These are phyloP conservation scores for Nibea albiflora DNA, from an alignment of 2,113 vertebrate species.

Conservation along the genomic window DNA sequence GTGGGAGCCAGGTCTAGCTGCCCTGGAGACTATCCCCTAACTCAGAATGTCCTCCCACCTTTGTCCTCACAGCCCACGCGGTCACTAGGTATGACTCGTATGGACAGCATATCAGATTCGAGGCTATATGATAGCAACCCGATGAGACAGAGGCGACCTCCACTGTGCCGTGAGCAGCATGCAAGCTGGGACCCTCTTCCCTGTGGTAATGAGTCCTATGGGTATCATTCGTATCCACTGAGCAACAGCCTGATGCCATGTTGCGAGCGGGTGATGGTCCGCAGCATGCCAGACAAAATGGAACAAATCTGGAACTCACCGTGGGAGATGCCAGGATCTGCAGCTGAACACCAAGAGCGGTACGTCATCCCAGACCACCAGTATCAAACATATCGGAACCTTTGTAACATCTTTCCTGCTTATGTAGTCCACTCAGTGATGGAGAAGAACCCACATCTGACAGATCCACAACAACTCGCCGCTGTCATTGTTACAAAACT, in stretches of 20 bases:
- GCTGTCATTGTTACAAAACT: slow-evolving; percentile 96
- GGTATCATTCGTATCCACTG: slow-evolving; percentile 92
- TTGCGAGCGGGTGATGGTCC: slow-evolving; percentile 96
- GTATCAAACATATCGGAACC: slow-evolving; percentile 98
- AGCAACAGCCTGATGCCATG: slow-evolving; percentile 95
- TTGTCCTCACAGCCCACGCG: slow-evolving; percentile 89
- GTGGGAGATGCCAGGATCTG: slow-evolving; percentile 87
- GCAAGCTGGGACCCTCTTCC: slow-evolving; percentile 98
- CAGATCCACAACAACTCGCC: slow-evolving; percentile 96
- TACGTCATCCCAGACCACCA: slow-evolving; percentile 95
- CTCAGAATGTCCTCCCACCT: slow-evolving; percentile 88
- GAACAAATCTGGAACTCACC: slow-evolving; percentile 98
- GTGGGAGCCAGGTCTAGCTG: slow-evolving; percentile 92
- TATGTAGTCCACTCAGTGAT: slow-evolving; percentile 96
- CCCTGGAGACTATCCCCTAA: slow-evolving; percentile 92
- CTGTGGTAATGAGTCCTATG: slow-evolving; percentile 89
- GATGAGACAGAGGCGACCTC: slow-evolving; percentile 92
- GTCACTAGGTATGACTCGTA: slow-evolving; percentile 97
- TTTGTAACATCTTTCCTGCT: slow-evolving; percentile 98
- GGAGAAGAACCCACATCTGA: slow-evolving; percentile 98
- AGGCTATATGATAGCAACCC: slow-evolving; percentile 97
- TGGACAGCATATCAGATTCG: slow-evolving; percentile 98
- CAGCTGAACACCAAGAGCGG: slow-evolving; percentile 89
- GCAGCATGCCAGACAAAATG: slow-evolving; percentile 99
- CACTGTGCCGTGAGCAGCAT: slow-evolving; percentile 97